Base-by-base conservation (phyloP, 2,113 vertebrate species). In the Pontoporia blainvillei region DNA sequence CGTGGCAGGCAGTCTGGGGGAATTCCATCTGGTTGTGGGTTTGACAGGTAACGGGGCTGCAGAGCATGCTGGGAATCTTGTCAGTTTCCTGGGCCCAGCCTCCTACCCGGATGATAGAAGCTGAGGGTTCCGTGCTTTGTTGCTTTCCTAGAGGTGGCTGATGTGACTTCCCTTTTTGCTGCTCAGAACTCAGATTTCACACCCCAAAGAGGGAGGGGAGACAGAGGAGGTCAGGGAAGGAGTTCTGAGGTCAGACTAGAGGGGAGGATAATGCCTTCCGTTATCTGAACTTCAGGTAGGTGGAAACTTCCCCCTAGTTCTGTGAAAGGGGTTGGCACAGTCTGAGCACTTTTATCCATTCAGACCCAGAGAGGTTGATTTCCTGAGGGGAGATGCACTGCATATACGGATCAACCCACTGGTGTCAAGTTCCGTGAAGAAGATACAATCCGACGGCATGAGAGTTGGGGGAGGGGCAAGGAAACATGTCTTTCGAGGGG, bases 41-140 rank as follows among this genome's bases (percentile, higher is more conserved):
- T 91, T 96, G 92, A 75, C 81, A 87, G 92, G 78, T 67, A 91
- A 49, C 12, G 15, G 84, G 75, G 39, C 72, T 1, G n/a, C 89
- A 96, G 81, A 90, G 95, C 91, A 97, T 95, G 90, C 90, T 79
- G 95, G 97, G 95, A 92, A 69, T 46, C 31, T 36, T 39, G 66
- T 91, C 87, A 17, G 36, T 66, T 95, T 90, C 96, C 90, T 86
- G 90, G 97, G 89, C 71, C 36, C 67, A 6, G 5, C 86, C 89
- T 64, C 67, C 44, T 31, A 20, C 12, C 1, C 49, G 18, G 34
- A 39, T 57, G 20, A 73, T 62, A 81, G 85, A 96, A 73, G 67
- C 87, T 8, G 23, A 8, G 14, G 2, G 54, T 41, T n/a, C 75
- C 49, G 6, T 34, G 79, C 57, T 92, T 78, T 27, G 54, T 52